phyloP scores from a whole-genome alignment of 2,888 invertebrate species.

The Xestia ashworthii region DNA sequence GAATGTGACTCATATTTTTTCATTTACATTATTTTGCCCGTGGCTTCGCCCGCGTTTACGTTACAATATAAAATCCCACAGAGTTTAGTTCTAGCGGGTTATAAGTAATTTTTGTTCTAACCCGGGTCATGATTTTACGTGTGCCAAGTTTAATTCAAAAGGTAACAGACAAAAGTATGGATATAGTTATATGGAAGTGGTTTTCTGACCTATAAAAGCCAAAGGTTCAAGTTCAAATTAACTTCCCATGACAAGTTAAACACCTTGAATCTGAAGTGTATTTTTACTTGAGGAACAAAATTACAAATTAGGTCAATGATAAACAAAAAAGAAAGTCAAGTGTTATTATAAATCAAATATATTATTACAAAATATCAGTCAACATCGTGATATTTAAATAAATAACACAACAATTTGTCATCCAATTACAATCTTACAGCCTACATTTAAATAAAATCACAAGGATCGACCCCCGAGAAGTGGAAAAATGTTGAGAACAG shows the following conservation, averaged over 20 bases:
- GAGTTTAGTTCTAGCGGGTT: background rate
- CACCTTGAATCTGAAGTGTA: background rate
- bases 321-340: conserved; percentile 40
- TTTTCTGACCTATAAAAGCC: background rate
- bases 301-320: conserved; percentile 7
- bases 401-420: conserved; percentile 70
- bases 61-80: background rate
- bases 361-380: conserved; percentile 79
- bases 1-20: background rate
- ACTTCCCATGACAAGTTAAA: background rate
- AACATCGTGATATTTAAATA: conserved; percentile 72
- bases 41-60: background rate
- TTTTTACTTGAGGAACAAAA: background rate
- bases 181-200: background rate
- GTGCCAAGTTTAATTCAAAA: background rate
- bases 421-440: conserved; percentile 61
- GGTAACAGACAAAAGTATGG: background rate
- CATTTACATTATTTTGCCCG: background rate
- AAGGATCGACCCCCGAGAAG: conserved; percentile 48
- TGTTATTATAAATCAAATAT: conserved; percentile 53
- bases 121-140: background rate
- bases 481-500: conserved; percentile 20
- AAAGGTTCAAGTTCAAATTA: conserved; percentile 14
- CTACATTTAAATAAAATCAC: conserved; percentile 71
- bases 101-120: background rate